phyloP scores from a whole-genome alignment of 2,888 invertebrate species.

The Aphidius colemani region DNA sequence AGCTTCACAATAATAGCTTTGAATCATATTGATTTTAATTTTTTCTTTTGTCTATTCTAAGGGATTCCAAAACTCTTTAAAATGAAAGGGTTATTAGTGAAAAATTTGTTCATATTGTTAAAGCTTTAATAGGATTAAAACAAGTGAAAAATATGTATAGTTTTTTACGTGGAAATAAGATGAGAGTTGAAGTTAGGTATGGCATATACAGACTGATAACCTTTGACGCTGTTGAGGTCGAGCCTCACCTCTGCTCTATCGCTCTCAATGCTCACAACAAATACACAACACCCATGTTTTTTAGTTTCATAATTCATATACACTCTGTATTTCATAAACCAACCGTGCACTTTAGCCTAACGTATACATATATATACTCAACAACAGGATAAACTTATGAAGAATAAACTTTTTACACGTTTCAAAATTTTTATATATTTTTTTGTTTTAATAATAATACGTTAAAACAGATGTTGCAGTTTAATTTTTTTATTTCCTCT shows the following conservation, averaged over 20 bases:
- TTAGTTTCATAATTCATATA: conserved; percentile 22
- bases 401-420: background rate
- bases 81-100: too few relatives aligned
- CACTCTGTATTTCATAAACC: conserved; percentile 34
- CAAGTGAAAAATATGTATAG: background rate
- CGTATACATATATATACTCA: conserved; percentile 6
- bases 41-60: too few relatives aligned
- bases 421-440: conserved; percentile 12
- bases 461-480: background rate
- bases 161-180: conserved; percentile 21
- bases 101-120: too few relatives aligned
- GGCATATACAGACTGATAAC: conserved; percentile 54
- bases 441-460: conserved; percentile 5
- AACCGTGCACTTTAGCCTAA: conserved; percentile 36
- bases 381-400: conserved; percentile 3
- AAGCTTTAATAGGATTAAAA: too few relatives aligned
- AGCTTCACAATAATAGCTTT: too few relatives aligned
- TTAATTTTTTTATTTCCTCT: background rate
- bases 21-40: too few relatives aligned
- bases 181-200: conserved; percentile 43
- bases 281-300: conserved; percentile 11
- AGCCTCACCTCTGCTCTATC: conserved; percentile 52
- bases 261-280: conserved; percentile 7
- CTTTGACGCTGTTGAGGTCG: conserved; percentile 44
- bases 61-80: too few relatives aligned